Conservation (phyloP, 2,888 invertebrate genomes). For the Ecdyonurus torrentis region DNA sequence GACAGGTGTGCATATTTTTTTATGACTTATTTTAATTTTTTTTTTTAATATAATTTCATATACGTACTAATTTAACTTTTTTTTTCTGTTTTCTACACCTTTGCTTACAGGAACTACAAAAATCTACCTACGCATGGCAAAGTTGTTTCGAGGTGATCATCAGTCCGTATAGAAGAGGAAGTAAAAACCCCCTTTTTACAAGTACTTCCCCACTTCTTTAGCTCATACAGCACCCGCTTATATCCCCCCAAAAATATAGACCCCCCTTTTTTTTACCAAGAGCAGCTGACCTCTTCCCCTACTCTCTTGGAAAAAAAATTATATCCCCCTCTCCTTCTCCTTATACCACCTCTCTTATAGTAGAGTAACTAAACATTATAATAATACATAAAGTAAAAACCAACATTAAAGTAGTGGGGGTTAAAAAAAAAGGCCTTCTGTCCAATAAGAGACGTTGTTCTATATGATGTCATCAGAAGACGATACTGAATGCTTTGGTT, state of each 20-base stretch:
- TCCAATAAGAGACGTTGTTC: slow-evolving; percentile 68
- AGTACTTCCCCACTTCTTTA: background rate
- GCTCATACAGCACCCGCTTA: background rate
- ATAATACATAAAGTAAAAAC: background rate
- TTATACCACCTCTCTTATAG: slow-evolving; percentile 14
- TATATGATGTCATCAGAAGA: slow-evolving; percentile 95
- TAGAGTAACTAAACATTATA: slow-evolving; percentile 8
- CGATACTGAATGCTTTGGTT: slow-evolving; percentile 86
- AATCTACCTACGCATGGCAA: background rate
- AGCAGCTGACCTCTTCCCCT: background rate
- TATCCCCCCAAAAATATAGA: background rate
- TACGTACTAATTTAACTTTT: too few species aligned
- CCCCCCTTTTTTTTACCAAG: background rate
- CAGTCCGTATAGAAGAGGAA: background rate
- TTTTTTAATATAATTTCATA: too few species aligned
- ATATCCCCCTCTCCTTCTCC: slow-evolving; percentile 7
- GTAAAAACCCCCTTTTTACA: background rate
- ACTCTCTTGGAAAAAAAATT: too few species aligned
- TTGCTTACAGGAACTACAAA: background rate
- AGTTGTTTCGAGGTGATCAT: background rate
- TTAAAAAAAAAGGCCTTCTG: slow-evolving; percentile 31
- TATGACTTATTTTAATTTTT: too few species aligned
- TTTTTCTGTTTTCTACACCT: background rate
- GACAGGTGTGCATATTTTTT: too few species aligned
- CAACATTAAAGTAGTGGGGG: slow-evolving; percentile 32